Evolutionary conservation across 2,888 invertebrate species (phyloP).

Genomic region (Punctoribates punctum): DNA sequence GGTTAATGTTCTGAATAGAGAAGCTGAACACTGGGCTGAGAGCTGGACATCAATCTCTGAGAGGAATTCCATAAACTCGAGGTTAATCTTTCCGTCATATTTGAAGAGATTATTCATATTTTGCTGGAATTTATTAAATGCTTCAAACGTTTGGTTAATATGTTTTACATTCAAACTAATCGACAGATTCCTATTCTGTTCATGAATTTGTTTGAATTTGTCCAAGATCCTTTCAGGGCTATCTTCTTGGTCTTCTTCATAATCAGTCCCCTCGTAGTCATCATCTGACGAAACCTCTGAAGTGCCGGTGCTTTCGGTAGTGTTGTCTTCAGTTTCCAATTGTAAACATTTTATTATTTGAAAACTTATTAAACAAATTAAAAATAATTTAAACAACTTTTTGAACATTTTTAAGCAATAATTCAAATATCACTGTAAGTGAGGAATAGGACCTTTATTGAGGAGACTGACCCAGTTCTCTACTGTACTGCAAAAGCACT

Average conservation of each 20-base stretch:
- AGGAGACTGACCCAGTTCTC: too few species aligned
- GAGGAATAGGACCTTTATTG: too few species aligned
- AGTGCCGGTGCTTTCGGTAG: too few species aligned
- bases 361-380: background rate
- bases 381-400: background rate
- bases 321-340: background rate
- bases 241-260: background rate
- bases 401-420: background rate
- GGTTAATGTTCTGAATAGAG: background rate
- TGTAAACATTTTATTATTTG: background rate
- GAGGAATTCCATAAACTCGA: background rate
- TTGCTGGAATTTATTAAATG: background rate
- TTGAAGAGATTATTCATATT: background rate
- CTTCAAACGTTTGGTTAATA: constrained; percentile 1
- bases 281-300: background rate
- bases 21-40: background rate
- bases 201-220: background rate
- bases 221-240: background rate
- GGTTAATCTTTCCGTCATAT: background rate
- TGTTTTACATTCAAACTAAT: background rate
- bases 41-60: background rate
- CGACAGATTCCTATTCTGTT: background rate
- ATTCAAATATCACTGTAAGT: too few species aligned
- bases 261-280: background rate
- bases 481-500: too few species aligned